Evolutionary conservation across 2,113 vertebrate genomes (phyloP).

Genomic region (Tachysurus fulvidraco): DNA sequence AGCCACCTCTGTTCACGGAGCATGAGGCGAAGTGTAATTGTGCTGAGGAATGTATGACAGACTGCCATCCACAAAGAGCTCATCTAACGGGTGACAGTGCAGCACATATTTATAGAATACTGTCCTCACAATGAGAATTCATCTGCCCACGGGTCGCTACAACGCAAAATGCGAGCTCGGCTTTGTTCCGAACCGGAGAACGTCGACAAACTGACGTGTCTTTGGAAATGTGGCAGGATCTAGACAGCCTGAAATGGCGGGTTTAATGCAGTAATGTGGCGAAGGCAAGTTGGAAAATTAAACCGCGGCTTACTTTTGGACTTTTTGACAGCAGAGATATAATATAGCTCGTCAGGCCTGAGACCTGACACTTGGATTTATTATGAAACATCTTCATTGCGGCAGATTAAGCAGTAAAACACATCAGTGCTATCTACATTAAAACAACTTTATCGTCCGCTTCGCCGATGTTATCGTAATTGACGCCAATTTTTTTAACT

Average conservation of each 20-base stretch:
- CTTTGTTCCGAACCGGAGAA: slow-evolving; percentile 40
- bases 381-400: background rate
- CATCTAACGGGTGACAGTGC: slow-evolving; percentile 54
- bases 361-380: background rate
- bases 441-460: background rate
- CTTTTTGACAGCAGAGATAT: background rate
- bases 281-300: background rate
- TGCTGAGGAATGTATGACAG: slow-evolving; percentile 65
- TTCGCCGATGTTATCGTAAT: background rate
- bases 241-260: background rate
- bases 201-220: background rate
- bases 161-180: slow-evolving; percentile 65
- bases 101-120: slow-evolving; percentile 63
- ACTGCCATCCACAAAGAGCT: slow-evolving; percentile 59
- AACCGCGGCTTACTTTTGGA: background rate
- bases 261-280: background rate
- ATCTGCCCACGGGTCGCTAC: slow-evolving; percentile 64
- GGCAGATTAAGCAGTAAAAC: background rate
- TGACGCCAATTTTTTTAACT: background rate
- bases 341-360: background rate
- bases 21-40: slow-evolving; percentile 55
- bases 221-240: slow-evolving; percentile 13
- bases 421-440: background rate
- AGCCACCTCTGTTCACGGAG: slow-evolving; percentile 60
- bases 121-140: slow-evolving; percentile 52